Evolutionary conservation across 2,888 invertebrate genomes (phyloP), one percentile per base, ranked within the genome.

Genomic region (Apamea monoglypha): DNA sequence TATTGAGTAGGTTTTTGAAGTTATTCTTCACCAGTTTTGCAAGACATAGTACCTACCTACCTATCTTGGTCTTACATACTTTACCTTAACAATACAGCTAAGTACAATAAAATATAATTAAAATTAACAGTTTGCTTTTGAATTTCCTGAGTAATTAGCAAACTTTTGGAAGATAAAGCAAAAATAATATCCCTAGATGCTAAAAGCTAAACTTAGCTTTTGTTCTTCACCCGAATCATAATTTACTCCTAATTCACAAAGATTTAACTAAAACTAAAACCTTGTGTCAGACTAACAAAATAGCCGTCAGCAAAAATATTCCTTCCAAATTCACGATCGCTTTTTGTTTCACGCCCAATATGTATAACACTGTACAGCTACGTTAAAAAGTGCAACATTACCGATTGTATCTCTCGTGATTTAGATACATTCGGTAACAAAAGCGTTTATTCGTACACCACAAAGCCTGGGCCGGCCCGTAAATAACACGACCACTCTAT

Each of bases 401-500:
- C 89, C 90, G 92, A 94, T 93, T 90, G 91, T 94, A 93, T 94
- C 94, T 91, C 79, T 86, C 88, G 92, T 95, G 94, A 94, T 95
- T 94, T 94, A 95, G 94, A 93, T 92, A 93, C 92, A 92, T 90
- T 85, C 84, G 90, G 89, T 90, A 92, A 94, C 93, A 94, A 94
- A 92, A 89, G 92, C 92, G 90, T 91, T 91, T 91, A 91, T 92
- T 91, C 91, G 90, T 82, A 85, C 88, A 88, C 93, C 92, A 91
- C 94, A 93, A 93, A 91, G 91, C 91, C 88, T 85, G 84, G 83
- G 83, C 86, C 74, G 83, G 84, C 88, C 89, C 92, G 91, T 94
- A 94, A 94, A 94, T 94, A 91, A 93, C 92, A 83, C 83, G 87
- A 88, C 85, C 88, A 89, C 87, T 88, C 82, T 87, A 88, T 86